A percentile compares a stretch with the other conserved stretches of the same genome.
Evolutionary conservation across 2,888 invertebrate species (phyloP).

Genomic region (Hirtodrosophila confusa): DNA sequence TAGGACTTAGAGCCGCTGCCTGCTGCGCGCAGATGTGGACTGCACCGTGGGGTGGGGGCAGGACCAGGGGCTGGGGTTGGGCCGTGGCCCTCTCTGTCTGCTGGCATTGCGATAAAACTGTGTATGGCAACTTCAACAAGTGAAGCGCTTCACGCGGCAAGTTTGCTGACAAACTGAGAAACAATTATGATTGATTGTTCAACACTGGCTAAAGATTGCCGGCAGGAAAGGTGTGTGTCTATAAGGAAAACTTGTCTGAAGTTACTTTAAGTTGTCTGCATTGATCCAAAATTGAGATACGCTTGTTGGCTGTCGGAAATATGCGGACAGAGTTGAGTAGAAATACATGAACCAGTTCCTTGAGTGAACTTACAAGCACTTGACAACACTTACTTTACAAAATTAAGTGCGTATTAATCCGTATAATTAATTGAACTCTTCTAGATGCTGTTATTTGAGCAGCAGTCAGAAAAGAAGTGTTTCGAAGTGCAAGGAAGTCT

Average conservation of each 20-base stretch:
- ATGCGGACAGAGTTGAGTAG: neutral
- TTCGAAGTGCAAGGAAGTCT: no score
- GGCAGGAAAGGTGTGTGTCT: conserved; percentile 16
- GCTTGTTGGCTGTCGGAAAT: conserved; percentile 4
- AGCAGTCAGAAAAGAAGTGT: no score
- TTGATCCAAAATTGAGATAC: conserved; percentile 30
- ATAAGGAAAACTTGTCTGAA: conserved; percentile 20
- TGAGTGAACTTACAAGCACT: neutral
- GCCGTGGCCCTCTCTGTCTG: conserved; percentile 50
- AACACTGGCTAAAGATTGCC: conserved; percentile 49
- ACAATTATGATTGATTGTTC: conserved; percentile 78
- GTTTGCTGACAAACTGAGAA: conserved; percentile 75
- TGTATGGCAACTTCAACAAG: conserved; percentile 52
- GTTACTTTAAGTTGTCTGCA: conserved; percentile 25
- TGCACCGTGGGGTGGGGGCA: no score
- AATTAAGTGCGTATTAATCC: no score
- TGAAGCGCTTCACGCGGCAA: conserved; percentile 44
- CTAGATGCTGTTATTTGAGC: no score
- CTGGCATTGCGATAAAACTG: conserved; percentile 61
- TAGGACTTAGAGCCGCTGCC: conserved; percentile 31
- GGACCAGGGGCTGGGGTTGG: conserved; percentile 1
- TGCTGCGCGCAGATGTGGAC: conserved; percentile 9
- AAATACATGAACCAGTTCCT: neutral
- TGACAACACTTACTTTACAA: no score
- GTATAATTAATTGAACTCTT: no score